Conservation (phyloP, 2,888 invertebrate genomes). For the Lithophane ornitopus region DNA sequence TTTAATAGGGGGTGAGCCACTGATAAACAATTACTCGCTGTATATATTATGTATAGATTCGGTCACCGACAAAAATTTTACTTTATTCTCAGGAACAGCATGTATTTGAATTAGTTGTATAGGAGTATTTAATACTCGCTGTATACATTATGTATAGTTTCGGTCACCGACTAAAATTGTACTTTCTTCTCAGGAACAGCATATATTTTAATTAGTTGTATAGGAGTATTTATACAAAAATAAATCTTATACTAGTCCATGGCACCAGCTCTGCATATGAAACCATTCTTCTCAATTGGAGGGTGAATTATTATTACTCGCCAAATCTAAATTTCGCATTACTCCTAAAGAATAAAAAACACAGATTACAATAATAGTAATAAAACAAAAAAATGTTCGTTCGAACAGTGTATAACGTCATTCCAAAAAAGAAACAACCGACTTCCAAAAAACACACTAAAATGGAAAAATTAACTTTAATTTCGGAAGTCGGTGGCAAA, state of each 20-base stretch:
- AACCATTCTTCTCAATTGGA: conserved; percentile 42
- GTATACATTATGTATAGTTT: background rate
- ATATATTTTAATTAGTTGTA: too few relatives aligned
- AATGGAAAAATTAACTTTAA: too few relatives aligned
- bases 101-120: too few relatives aligned
- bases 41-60: background rate
- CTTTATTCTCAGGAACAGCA: background rate
- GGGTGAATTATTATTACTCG: conserved; percentile 33
- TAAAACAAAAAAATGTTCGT: background rate
- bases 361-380: background rate
- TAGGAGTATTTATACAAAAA: conserved; percentile 8
- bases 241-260: background rate
- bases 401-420: background rate
- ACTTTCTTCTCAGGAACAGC: background rate
- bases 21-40: too few relatives aligned
- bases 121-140: background rate
- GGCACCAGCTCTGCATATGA: background rate
- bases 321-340: conserved; percentile 21
- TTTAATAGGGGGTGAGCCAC: too few relatives aligned
- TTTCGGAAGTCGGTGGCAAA: too few relatives aligned
- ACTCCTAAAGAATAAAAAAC: conserved; percentile 36
- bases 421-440: too few relatives aligned
- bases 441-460: too few relatives aligned
- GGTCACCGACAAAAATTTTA: too few relatives aligned
- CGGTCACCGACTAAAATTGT: too few relatives aligned